Evolutionary conservation across 2,888 invertebrate genomes (phyloP).

Genomic region (Meta bourneti): DNA sequence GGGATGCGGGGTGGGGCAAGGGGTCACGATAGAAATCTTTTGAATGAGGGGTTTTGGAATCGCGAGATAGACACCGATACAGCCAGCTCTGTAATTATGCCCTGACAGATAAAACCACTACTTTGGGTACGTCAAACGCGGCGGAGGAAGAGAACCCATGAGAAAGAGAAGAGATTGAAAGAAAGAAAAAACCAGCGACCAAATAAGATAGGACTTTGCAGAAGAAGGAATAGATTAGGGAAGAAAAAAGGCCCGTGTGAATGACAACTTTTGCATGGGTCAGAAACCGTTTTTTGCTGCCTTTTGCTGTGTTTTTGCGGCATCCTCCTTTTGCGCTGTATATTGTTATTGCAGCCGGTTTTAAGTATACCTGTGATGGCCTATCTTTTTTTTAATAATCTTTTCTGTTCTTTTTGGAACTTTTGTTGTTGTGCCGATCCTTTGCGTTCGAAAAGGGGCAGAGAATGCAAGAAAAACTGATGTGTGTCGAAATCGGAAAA

Average conservation of each 20-base stretch:
- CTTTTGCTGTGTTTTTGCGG: neutral
- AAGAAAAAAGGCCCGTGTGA: conserved; percentile 37
- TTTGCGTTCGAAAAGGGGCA: conserved; percentile 22
- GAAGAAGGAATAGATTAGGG: conserved; percentile 21
- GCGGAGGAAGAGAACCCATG: neutral
- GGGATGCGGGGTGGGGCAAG: too few relatives aligned
- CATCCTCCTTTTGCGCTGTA: conserved; percentile 7
- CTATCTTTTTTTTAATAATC: conserved; percentile 4
- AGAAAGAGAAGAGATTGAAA: conserved; percentile 15
- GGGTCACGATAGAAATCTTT: conserved; percentile 41
- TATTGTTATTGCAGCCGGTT: conserved; percentile 41
- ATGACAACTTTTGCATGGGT: conserved; percentile 55
- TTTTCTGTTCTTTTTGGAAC: neutral
- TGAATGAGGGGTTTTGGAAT: conserved; percentile 65
- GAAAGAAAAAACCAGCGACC: conserved; percentile 19
- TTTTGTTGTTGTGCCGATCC: neutral
- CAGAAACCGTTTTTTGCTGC: conserved; percentile 22
- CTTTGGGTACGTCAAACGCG: conserved; percentile 60
- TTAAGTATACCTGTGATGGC: conserved; percentile 43
- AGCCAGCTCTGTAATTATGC: conserved; percentile 63
- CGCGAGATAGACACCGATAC: conserved; percentile 56
- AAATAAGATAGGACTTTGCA: conserved; percentile 34
- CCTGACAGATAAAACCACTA: conserved; percentile 70
- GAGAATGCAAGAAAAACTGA: conserved; percentile 23
- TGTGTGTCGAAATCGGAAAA: too few relatives aligned